Base-by-base conservation (phyloP, 1,140 invertebrate species). In the Elysia chlorotica region DNA sequence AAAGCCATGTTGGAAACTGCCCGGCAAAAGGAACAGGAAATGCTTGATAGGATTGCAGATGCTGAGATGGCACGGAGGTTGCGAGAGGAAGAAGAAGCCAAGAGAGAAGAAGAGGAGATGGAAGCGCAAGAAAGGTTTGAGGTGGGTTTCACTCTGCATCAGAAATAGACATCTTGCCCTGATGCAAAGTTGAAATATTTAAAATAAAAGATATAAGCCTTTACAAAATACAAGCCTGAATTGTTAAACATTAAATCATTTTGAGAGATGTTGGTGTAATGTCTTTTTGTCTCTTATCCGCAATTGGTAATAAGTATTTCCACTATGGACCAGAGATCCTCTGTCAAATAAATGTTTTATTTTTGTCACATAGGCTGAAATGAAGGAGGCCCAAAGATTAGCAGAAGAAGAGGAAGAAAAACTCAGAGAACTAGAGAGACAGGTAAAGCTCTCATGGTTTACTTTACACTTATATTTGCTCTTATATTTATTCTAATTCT, bases 391-490 rank as follows among this genome's bases (percentile, higher is more conserved):
- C 14, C 75, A 76, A 37, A 71, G 63, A 53, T 21, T 70, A n/a
- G 82, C 80, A 56, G 79, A 82, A 53, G 82, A 83, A 48, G 79
- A 82, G 61, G 82, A 84, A 57, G 69, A 73, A 38, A 70, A 78
- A 33, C 41, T 81, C 36, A 77, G 76, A 62, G 80, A 82, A 57
- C 48, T 84, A 35, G 81, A 83, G 75, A 77, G 76, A 76, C 76
- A 82, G 76, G 80, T 81, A 67, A 25, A 61, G 6, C n/a, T 19
- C 21, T 4, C 2, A n/a, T n/a, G n/a, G n/a, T n/a, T 57, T 1
- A 38, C 30, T 54, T 21, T 25, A 28, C 19, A 23, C 30, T 2
- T 10, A 31, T 21, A 4, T 54, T 71, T 17, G 17, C 25, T 65
- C 28, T 65, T 23, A 37, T 41, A 23, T 63, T 21, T 17, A 4